Base-by-base conservation (phyloP, 2,797 vertebrate genomes). In the Poecilia gillii region DNA sequence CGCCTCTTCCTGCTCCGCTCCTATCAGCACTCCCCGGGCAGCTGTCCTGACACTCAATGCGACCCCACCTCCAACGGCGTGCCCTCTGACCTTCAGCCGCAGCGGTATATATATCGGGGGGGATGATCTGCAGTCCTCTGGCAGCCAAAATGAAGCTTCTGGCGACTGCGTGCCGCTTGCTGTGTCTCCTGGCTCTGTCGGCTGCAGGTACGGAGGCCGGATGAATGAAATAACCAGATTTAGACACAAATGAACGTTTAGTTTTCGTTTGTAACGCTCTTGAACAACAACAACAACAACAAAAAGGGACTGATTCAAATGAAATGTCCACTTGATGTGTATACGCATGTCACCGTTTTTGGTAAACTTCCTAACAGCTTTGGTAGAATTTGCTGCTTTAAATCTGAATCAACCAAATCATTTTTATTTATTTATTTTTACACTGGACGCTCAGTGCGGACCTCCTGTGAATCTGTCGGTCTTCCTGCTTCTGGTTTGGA, bases 141-240 rank as follows among this genome's bases (percentile, higher is more conserved):
- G 97, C 96, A 96, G 96, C 95, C 96, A 97, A 97, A 96, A 99
- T 99, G 98, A 98, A 96, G 96, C 93, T 94, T 80, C 94, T 96
- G 90, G 92, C 96, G 90, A 95, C 96, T 81, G 93, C 95, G 93
- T 97, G 96, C 92, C 94, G 93, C 94, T 94, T 97, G 77, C 90
- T 97, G 85, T 95, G 95, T 62, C 94, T 98, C 73, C 96, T 99
- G 92, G 94, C 95, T 85, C 93, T 97, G 62, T 86, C 91, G 87
- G 92, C 94, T 62, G 95, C 97, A 97, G 98, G 98, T 99, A 98
- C 31, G 90, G 66, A 72, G 45, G 18, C 45, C 46, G 23, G 31
- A 0, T 68, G 59, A 76, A 4, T 3, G 4, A 77, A 84, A 81
- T 36, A 47, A 73, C 62, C 66, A 4, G 28, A 33, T 28, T 28